These are phyloP conservation scores for Melitaea athalia DNA, from an alignment of 2,888 invertebrate species.

Conservation along the genomic window DNA sequence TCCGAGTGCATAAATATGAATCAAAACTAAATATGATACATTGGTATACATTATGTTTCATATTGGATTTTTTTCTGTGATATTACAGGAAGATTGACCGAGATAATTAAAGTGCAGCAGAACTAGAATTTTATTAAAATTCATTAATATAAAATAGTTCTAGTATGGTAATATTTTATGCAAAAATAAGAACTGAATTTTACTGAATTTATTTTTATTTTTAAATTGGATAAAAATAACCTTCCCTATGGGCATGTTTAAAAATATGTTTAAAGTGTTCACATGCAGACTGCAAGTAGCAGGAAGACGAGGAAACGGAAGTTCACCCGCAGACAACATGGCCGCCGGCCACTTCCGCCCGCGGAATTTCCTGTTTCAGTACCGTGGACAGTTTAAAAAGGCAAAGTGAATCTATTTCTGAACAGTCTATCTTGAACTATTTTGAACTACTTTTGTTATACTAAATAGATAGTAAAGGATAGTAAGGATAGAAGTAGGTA, in stretches of 20 bases:
- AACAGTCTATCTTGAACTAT: conserved; percentile 21
- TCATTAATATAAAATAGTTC: no score
- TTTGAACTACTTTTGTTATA: not conserved
- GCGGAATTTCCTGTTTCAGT: conserved; percentile 47
- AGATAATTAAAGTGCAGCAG: no score
- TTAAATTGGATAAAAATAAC: not conserved
- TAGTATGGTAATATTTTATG: no score
- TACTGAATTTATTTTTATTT: not conserved
- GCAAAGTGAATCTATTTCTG: conserved; percentile 36
- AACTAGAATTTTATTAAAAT: no score
- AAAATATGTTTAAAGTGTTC: conserved; percentile 42
- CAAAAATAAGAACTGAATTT: not conserved
- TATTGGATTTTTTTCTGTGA: no score
- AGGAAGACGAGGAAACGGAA: conserved; percentile 57
- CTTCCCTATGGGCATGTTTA: conserved; percentile 24
- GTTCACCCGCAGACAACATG: conserved; percentile 68
- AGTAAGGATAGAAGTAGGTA: no score
- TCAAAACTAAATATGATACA: no score
- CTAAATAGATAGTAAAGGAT: not conserved
- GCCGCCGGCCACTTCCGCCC: conserved; percentile 65
- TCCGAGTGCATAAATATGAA: no score
- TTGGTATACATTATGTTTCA: no score
- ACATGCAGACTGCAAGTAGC: conserved; percentile 41
- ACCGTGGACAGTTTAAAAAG: conserved; percentile 44
- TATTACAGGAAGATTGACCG: no score